These are phyloP conservation scores for Cynopterus brachyotis DNA, from an alignment of 2,113 vertebrate genomes.

Conservation along the genomic window DNA sequence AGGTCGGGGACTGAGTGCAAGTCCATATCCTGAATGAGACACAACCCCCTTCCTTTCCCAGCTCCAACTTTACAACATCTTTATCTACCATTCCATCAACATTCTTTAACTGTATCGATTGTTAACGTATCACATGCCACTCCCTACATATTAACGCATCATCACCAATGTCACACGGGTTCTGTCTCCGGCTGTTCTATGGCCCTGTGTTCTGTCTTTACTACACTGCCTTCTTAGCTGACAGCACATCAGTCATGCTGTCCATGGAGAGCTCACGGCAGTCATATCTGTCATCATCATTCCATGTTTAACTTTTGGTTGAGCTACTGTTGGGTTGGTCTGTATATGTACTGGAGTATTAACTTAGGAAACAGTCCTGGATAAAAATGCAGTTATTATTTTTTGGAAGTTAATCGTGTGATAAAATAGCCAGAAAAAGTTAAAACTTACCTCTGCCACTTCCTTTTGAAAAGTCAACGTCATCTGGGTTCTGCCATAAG, in stretches of 20 bases:
- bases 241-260: neutral
- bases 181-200: accelerated
- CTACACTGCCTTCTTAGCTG: neutral
- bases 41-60: neutral
- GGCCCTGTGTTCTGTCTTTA: accelerated
- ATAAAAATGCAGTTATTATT: neutral
- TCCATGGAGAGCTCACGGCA: neutral
- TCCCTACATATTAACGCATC: too few relatives aligned
- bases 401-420: neutral
- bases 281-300: neutral
- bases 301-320: neutral
- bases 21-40: neutral
- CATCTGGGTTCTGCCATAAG: conserved; percentile 93
- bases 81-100: neutral
- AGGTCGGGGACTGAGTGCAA: neutral
- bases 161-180: accelerated
- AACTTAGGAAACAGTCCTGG: neutral
- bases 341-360: neutral
- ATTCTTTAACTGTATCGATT: neutral
- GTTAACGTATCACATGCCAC: neutral
- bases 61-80: neutral
- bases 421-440: neutral
- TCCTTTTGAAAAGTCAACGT: conserved; percentile 98
- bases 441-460: conserved; percentile 92
- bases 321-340: neutral